phyloP scores from a whole-genome alignment of 2,888 invertebrate genomes.

The Campaea margaritaria region DNA sequence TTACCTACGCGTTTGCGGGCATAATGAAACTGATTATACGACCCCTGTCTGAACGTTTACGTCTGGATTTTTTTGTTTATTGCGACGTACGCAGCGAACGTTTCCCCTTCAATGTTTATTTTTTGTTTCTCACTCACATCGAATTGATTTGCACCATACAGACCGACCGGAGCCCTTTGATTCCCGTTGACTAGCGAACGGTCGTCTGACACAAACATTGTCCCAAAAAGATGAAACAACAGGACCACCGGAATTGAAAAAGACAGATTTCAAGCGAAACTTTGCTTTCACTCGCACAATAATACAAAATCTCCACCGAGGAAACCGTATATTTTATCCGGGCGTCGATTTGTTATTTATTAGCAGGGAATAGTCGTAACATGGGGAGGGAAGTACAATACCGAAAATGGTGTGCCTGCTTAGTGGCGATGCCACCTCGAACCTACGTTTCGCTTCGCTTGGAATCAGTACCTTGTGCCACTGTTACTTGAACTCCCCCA shows the following conservation, averaged over 20 bases:
- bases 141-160: conserved; percentile 31
- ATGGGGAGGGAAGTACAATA: conserved; percentile 76
- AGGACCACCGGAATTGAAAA: conserved; percentile 58
- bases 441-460: conserved; percentile 70
- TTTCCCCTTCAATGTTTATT: conserved; percentile 15
- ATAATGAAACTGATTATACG: conserved; percentile 72
- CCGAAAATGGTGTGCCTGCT: conserved; percentile 80
- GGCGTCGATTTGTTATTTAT: conserved; percentile 85
- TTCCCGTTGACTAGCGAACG: conserved; percentile 34
- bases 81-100: conserved; percentile 36
- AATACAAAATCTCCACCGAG: conserved; percentile 71
- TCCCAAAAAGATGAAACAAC: conserved; percentile 47
- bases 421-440: conserved; percentile 76
- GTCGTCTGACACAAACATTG: conserved; percentile 39
- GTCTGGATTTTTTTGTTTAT: conserved; percentile 59
- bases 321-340: conserved; percentile 80
- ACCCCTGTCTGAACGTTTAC: conserved; percentile 56
- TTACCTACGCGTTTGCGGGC: conserved; percentile 63
- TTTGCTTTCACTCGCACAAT: conserved; percentile 61
- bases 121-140: conserved; percentile 24
- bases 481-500: conserved; percentile 62
- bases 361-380: conserved; percentile 82
- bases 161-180: conserved; percentile 24
- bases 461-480: conserved; percentile 62
- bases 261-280: conserved; percentile 60